Base-by-base conservation (phyloP, 2,113 vertebrate species). In the Thamnaconus septentrionalis region DNA sequence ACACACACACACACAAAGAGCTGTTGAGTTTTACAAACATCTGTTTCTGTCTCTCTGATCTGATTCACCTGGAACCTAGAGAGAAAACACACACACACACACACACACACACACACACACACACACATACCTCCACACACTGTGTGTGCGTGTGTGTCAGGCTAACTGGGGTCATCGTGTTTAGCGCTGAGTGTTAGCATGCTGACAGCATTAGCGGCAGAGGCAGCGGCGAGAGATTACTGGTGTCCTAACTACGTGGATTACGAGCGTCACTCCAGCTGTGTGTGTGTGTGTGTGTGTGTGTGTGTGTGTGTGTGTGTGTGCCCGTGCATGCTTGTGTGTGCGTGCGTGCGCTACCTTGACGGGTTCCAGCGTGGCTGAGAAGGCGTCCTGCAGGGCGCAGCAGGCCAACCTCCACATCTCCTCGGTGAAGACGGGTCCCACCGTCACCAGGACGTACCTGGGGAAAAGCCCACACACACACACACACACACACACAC, bases 371-470 rank as follows among this genome's bases (percentile, higher is more conserved):
- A 99, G 82, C 0, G 97, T 99, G 39, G 94, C 94, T 4, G 96
- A 96, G 83, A 99, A 99, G 0, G 97, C 97, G 0, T 99, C 94
- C 85, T 98, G 97, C 75, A 99, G 90, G 4, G 97, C 96, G 6
- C 94, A 98, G 85, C 96, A 98, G 0, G 97, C 95, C 52, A 99
- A 87, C 60, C 96, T 89, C 97, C 97, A 99, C 97, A 99, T 99
- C 65, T 99, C 97, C 57, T 98, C 97, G 0, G 95, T 96, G 79
- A 99, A 98, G 73, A 97, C 94, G 0, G 97, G 97, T 9, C 97
- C 97, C 0, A 94, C 96, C 0, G 95, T 97, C 80, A 99, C 96
- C 44, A 98, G 80, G 47, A 98, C 94, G 0, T 99, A 99, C 81
- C 97, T 99, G 54, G 47, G n/a, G 57, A 2, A 5, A 40, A n/a